Base-by-base conservation (phyloP, 2,113 vertebrate genomes). In the Saccopteryx leptura region DNA sequence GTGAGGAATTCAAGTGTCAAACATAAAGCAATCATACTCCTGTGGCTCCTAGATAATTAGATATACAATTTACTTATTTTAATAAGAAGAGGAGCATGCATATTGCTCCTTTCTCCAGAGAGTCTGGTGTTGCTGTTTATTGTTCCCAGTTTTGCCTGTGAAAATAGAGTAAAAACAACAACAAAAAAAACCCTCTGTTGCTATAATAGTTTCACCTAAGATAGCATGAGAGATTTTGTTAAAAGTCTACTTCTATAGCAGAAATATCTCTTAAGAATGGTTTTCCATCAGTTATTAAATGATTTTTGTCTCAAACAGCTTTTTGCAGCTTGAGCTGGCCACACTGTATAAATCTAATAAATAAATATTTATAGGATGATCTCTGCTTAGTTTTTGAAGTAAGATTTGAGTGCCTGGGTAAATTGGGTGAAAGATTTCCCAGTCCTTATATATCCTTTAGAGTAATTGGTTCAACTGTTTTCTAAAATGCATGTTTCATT, bases 401-500 rank as follows among this genome's bases (percentile, higher is more conserved):
- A 94, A 94, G 94, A 7, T 83, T 93, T 83, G 76, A 98, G 68
- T 71, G 33, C 10, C 80, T 95, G 56, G 94, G 46, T 94, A 93
- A 97, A 98, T 93, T 90, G 94, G 96, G 88, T 91, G 9, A 79
- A 96, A 96, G 90, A 89, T 52, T 91, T 88, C 96, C 50, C 15
- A 96, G 91, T 12, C 28, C 61, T 94, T 98, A 97, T 79, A 75
- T 9, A 95, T 19, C 61, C 52, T 85, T 82, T 88, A 91, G 60
- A 84, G 23, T 94, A 90, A 50, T 65, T 14, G 0, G 86, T 85
- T 97, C 39, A 93, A 46, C 94, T 65, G 82, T 96, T 98, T 97
- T 26, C 58, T 96, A 97, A 98, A 96, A 60, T 91, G 84, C 66
- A 81, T 65, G 14, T 39, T 97, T 97, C 54, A 66, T 97, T 97